These are phyloP conservation scores for Ichneumon xanthorius DNA, from an alignment of 2,888 invertebrate species.

Conservation along the genomic window DNA sequence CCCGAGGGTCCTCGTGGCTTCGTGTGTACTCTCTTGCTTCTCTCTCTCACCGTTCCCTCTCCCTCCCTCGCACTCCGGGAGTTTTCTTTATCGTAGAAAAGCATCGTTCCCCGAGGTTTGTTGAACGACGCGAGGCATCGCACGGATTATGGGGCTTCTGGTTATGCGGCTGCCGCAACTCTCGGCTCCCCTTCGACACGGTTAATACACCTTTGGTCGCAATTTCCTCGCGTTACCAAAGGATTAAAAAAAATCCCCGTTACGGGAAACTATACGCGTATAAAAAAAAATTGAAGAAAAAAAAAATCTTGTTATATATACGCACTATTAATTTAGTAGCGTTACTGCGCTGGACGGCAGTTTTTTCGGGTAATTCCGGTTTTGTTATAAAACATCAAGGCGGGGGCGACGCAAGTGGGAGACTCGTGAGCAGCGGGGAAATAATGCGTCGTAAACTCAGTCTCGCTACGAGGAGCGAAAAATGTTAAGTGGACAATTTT, in stretches of 20 bases:
- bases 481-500: background rate
- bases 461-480: background rate
- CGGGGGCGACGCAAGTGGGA: too few relatives aligned
- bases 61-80: background rate
- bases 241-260: conserved; percentile 14
- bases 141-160: conserved; percentile 48
- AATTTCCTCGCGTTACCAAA: conserved; percentile 27
- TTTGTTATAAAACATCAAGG: too few relatives aligned
- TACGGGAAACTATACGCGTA: background rate
- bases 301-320: background rate
- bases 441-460: background rate
- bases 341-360: too few relatives aligned
- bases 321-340: background rate
- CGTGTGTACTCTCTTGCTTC: background rate
- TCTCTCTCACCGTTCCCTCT: background rate
- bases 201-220: conserved; percentile 39
- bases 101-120: conserved; percentile 39
- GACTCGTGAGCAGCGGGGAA: too few relatives aligned
- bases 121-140: conserved; percentile 49
- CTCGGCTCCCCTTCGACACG: conserved; percentile 29
- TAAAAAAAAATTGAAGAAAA: background rate
- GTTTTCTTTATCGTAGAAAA: conserved; percentile 55
- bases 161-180: conserved; percentile 6
- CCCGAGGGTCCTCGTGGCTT: conserved; percentile 33
- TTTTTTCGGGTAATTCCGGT: too few relatives aligned